These are phyloP conservation scores for Clepsis dumicolana DNA, from an alignment of 2,888 invertebrate species.

Conservation along the genomic window DNA sequence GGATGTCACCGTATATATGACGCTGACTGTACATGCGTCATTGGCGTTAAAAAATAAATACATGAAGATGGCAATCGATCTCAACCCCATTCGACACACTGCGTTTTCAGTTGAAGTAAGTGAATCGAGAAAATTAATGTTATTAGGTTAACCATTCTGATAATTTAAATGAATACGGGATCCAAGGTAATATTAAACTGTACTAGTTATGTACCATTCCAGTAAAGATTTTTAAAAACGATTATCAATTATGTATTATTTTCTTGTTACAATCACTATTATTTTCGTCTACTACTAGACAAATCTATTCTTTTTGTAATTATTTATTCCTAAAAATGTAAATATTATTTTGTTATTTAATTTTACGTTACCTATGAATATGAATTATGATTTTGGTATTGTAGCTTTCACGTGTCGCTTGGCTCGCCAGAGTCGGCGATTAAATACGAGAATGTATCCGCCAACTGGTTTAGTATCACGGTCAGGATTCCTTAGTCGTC, in stretches of 20 bases:
- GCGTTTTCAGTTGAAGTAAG: neutral
- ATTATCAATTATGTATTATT: constrained; percentile 21
- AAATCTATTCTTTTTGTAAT: constrained; percentile 68
- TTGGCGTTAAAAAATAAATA: neutral
- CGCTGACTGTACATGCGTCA: no score
- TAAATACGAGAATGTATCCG: constrained; percentile 48
- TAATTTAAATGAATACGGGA: neutral
- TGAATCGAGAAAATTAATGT: neutral
- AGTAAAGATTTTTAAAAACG: constrained; percentile 52
- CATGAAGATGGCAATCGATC: neutral
- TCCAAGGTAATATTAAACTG: constrained; percentile 7
- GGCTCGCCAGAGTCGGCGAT: constrained; percentile 50
- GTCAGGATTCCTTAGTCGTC: constrained; percentile 50
- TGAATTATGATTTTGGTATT: constrained; percentile 68
- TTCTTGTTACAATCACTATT: constrained; percentile 27
- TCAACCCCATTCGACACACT: neutral
- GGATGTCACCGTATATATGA: no score
- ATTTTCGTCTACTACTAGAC: constrained; percentile 28
- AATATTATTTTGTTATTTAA: constrained; percentile 85
- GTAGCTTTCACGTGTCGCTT: constrained; percentile 61
- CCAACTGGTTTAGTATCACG: constrained; percentile 48
- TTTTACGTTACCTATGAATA: no score
- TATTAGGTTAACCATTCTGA: neutral
- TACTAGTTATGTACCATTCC: constrained; percentile 63
- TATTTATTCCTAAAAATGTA: constrained; percentile 84